Base-by-base conservation (phyloP, 1,140 invertebrate species). In the Zeugodacus cucurbitae region DNA sequence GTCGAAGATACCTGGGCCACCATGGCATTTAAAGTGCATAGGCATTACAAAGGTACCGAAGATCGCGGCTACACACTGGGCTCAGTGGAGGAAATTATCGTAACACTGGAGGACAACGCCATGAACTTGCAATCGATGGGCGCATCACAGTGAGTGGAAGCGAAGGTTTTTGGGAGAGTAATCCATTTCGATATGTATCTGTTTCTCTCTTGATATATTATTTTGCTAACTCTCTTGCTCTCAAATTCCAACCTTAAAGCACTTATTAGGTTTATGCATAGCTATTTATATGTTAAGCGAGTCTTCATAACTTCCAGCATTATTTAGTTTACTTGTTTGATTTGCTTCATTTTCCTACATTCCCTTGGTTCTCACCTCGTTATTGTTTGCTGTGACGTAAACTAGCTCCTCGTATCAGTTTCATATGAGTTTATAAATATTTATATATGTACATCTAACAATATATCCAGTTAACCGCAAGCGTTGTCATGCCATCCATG, bases 111-210 rank as follows among this genome's bases (percentile, higher is more conserved):
- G 92, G 97, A 98, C 91, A 97, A 98, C 90, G 96, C 96, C 67
- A 97, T 98, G 96, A 97, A 96, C 90, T 92, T 99, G 34, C 97
- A 98, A 93, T 97, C 96, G 86, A 98, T 99, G 96, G 96, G 97
- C 20, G 97, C 96, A 0, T 98, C 98, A 26, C 96, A 97, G 94
- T 96, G 89, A 93, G 94, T 93, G 22, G 20, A 78, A 54, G 3
- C 48, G 20, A 14, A n/a, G n/a, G n/a, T n/a, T n/a, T n/a, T n/a
- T n/a, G n/a, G n/a, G n/a, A n/a, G n/a, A n/a, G n/a, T n/a, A n/a
- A n/a, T n/a, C n/a, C n/a, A n/a, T n/a, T n/a, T 54, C 48, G 3
- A 54, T 17, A 20, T 54, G 11, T 54, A 4, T 4, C 3, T 0
- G 1, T 54, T 54, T 17, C 14, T 20, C 48, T 17, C 48, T 48